These are phyloP conservation scores for Xylocopa sonorina DNA, from an alignment of 1,140 invertebrate genomes.

Conservation along the genomic window DNA sequence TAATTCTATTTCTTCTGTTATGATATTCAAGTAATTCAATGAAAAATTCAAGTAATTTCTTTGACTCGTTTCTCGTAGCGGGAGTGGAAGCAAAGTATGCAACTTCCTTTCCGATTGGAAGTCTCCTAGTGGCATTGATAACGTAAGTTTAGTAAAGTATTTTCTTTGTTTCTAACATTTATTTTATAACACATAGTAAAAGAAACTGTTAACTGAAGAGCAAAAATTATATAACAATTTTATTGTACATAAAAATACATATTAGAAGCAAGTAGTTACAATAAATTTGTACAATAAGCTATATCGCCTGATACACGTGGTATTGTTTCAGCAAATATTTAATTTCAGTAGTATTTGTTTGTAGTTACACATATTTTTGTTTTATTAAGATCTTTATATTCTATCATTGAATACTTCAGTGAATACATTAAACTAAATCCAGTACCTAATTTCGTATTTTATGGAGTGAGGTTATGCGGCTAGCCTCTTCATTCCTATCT, in stretches of 20 bases:
- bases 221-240: neutral
- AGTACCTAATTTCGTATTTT: neutral
- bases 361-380: no score
- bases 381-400: neutral
- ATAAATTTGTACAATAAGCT: conserved; percentile 5
- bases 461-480: neutral
- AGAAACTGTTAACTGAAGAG: neutral
- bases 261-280: neutral
- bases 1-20: neutral
- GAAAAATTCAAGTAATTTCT: neutral
- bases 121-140: conserved; percentile 88
- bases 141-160: conserved; percentile 83
- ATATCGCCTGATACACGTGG: conserved; percentile 57
- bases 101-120: conserved; percentile 68
- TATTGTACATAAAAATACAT: neutral
- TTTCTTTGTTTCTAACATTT: conserved; percentile 37
- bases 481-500: neutral
- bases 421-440: no score
- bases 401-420: neutral
- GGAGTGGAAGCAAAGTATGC: neutral
- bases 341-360: neutral
- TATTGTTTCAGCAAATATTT: neutral
- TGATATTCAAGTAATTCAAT: no score
- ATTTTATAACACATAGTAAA: neutral
- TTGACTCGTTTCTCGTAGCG: no score